Evolutionary conservation across 2,797 vertebrate species (phyloP).

Genomic region (Sandelia bainsii): DNA sequence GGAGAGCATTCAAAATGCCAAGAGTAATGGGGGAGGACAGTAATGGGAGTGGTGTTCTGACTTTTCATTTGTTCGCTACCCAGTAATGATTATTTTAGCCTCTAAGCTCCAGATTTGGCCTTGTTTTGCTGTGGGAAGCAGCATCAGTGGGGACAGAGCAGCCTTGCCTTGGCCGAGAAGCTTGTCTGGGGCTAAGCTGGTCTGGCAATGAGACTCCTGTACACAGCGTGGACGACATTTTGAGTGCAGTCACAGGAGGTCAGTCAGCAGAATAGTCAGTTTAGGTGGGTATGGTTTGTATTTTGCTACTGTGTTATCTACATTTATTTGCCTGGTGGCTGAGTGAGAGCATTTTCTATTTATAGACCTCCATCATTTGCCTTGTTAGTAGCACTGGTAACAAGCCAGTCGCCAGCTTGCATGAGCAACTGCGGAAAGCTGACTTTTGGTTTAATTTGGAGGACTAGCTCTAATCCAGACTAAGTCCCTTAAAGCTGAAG

Average conservation of each 20-base stretch:
- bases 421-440: slow-evolving; percentile 85
- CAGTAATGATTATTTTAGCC: slow-evolving; percentile 83
- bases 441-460: slow-evolving; percentile 90
- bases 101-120: slow-evolving; percentile 83
- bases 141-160: slow-evolving; percentile 69
- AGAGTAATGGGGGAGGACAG: slow-evolving; percentile 42
- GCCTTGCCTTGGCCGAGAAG: slow-evolving; percentile 73
- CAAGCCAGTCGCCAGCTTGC: slow-evolving; percentile 81
- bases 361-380: slow-evolving; percentile 67
- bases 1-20: slow-evolving; percentile 57
- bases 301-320: slow-evolving; percentile 30
- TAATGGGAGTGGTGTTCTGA: slow-evolving; percentile 68
- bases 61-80: slow-evolving; percentile 78
- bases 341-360: slow-evolving; percentile 71
- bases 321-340: slow-evolving; percentile 38
- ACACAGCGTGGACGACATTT: slow-evolving; percentile 61
- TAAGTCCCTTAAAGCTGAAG: slow-evolving; percentile 86
- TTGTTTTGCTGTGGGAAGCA: slow-evolving; percentile 73
- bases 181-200: slow-evolving; percentile 74
- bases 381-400: slow-evolving; percentile 75
- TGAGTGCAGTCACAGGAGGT: slow-evolving; percentile 48
- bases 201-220: slow-evolving; percentile 71
- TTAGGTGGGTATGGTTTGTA: slow-evolving; percentile 14
- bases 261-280: slow-evolving; percentile 29
- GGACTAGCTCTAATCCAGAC: slow-evolving; percentile 88